Evolutionary conservation across 1,140 invertebrate genomes (phyloP).

Genomic region (Atta colombica): DNA sequence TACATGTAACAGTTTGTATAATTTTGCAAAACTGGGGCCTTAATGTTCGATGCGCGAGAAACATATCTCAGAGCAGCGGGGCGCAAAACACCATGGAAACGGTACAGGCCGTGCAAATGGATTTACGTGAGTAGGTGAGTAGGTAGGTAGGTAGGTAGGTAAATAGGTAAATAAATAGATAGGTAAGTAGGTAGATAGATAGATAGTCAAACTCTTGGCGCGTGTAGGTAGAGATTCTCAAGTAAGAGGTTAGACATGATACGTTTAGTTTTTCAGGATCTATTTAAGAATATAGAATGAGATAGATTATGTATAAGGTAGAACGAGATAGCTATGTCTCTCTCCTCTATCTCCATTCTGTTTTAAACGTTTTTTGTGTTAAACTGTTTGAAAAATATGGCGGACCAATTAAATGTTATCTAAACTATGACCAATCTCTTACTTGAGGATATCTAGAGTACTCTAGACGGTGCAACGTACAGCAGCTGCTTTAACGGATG

Average conservation of each 20-base stretch:
- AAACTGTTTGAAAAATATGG: too few species aligned
- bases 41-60: conserved; percentile 21
- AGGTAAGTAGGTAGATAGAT: conserved; percentile 65
- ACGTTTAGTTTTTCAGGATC: too few species aligned
- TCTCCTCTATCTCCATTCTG: too few species aligned
- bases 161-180: conserved; percentile 64
- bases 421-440: too few species aligned
- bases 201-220: conserved; percentile 47
- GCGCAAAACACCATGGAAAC: conserved; percentile 64
- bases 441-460: too few species aligned
- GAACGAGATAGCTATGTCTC: too few species aligned
- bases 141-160: conserved; percentile 60
- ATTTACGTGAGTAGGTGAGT: conserved; percentile 72
- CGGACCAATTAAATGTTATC: too few species aligned
- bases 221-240: conserved; percentile 43
- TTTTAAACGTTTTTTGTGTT: too few species aligned
- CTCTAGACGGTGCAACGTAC: neutral
- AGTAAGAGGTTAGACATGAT: too few species aligned
- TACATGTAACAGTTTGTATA: neutral
- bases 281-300: too few species aligned
- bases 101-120: conserved; percentile 71
- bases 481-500: conserved; percentile 46
- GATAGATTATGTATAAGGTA: too few species aligned
- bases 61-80: conserved; percentile 52
- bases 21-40: conserved; percentile 40